These are phyloP conservation scores for Thryonomys swinderianus DNA, from an alignment of 2,113 vertebrate species.

Conservation along the genomic window DNA sequence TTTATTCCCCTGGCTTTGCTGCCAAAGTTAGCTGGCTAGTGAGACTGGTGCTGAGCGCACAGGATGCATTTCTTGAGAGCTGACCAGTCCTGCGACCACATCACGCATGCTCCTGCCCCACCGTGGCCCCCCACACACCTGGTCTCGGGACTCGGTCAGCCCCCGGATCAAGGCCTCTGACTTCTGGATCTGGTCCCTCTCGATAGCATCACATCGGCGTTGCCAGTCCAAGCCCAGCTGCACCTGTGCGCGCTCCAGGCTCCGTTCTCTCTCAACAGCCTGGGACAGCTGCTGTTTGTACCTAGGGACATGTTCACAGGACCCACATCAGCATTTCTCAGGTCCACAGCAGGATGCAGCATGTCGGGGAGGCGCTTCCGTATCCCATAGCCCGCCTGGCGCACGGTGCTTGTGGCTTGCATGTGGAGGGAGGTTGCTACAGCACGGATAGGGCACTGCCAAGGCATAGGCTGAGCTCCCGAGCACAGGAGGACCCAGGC, in stretches of 20 bases:
- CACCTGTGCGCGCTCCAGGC: slow-evolving; percentile 86
- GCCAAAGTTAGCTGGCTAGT: too few species aligned
- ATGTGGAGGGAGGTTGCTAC: too few species aligned
- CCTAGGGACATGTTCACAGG: slow-evolving; percentile 72
- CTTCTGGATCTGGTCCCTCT: slow-evolving; percentile 83
- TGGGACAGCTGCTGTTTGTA: slow-evolving; percentile 88
- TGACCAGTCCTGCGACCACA: not conserved
- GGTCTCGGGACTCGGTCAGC: slow-evolving; percentile 84
- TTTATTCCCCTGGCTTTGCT: rapidly evolving
- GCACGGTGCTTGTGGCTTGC: rapidly evolving
- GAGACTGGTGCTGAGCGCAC: not conserved
- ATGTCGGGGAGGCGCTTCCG: not conserved
- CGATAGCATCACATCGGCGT: slow-evolving; percentile 84
- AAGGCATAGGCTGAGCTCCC: not conserved
- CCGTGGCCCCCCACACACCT: slow-evolving; percentile 83
- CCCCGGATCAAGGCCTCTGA: slow-evolving; percentile 88
- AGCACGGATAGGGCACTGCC: not conserved
- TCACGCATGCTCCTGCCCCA: rapidly evolving
- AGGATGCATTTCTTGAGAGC: not conserved
- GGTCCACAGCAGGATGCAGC: not conserved
- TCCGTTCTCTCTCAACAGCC: slow-evolving; percentile 84
- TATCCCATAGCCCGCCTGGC: rapidly evolving
- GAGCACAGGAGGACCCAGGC: not conserved
- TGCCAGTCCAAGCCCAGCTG: slow-evolving; percentile 91
- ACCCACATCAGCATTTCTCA: rapidly evolving